Base-by-base conservation (phyloP, 2,888 invertebrate species). In the Monopis laevigella region DNA sequence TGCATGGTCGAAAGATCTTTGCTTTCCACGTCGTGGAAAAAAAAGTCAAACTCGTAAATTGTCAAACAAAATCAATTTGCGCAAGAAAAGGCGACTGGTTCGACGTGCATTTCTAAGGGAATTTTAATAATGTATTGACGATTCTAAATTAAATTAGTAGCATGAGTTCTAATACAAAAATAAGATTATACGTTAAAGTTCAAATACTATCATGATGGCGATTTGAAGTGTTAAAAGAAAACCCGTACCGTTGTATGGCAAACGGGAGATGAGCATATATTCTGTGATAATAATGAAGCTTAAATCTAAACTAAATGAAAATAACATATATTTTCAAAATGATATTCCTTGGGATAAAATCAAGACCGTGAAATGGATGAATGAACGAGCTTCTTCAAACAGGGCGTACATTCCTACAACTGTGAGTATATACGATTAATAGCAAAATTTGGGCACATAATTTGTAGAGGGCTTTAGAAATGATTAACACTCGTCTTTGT, bases 371-470 rank as follows among this genome's bases (percentile, higher is more conserved):
- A 86, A 88, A 73, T 92, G 92, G 92, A 92, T 88, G 86, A 93
- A 93, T 74, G 82, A 85, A 53, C 85, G 84, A 58, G 90, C 92
- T 38, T 80, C 83, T 43, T 82, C 87, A 21, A 87, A 88, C 59
- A 86, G 86, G 66, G 93, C 95, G 1, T 96, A 96, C 68, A 85
- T 86, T 51, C 96, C 96, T 32, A 95, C 96, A 16, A 75, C n/a
- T n/a, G n/a, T n/a, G n/a, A n/a, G n/a, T n/a, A n/a, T n/a, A n/a
- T n/a, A n/a, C n/a, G n/a, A n/a, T n/a, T n/a, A n/a, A n/a, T n/a
- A n/a, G n/a, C n/a, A n/a, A n/a, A n/a, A n/a, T n/a, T n/a, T n/a
- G n/a, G n/a, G n/a, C n/a, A n/a, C n/a, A n/a, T n/a, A n/a, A n/a
- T n/a, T n/a, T n/a, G n/a, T n/a, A n/a, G n/a, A n/a, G n/a, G n/a